Base-by-base conservation (phyloP, 1,140 invertebrate species). In the Eciton burchellii region DNA sequence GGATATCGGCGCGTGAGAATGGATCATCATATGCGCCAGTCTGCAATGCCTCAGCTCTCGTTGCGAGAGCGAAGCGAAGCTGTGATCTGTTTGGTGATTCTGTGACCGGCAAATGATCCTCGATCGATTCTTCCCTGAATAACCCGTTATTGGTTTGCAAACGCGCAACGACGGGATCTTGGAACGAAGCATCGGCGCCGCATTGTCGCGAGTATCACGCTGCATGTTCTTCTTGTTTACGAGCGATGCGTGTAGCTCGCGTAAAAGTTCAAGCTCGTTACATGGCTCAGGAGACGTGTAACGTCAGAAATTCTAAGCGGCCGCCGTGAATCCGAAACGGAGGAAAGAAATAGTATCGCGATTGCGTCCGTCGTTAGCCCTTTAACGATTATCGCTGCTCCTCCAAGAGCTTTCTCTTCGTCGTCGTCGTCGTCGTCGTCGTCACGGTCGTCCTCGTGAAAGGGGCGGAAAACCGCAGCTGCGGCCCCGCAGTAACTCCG, bases 311-410 rank as follows among this genome's bases (percentile, higher is more conserved):
- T 84, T 74, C 43, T 43, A 21, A 65, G 52, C 60, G 47, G 60
- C 43, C 12, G 21, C 41, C 73, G 59, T 41, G 70, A 66, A 81
- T 65, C n/a, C 6, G 47, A 24, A n/a, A 52, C 21, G 8, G 47
- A 52, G 8, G 19, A 41, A 76, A 74, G 19, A 45, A 83, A 47
- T 9, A 11, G 19, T 21, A 81, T 62, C 56, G 63, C 11, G 70
- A 63, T 68, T 19, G 35, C 14, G 19, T 24, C 16, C 6, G 26
- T 43, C 43, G 68, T 74, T 66, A 76, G 12, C 19, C 19, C 9
- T 24, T 70, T 84, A 84, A 84, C 82, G 81, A 84, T 84, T 84
- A 84, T 84, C 35, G 63, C 56, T 21, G n/a, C 5, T 70, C 4
- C n/a, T 59, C 14, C 21, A 73, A n/a, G 47, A 62, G 35, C 9